phyloP scores from a whole-genome alignment of 2,888 invertebrate species.

The Alcis repandata region DNA sequence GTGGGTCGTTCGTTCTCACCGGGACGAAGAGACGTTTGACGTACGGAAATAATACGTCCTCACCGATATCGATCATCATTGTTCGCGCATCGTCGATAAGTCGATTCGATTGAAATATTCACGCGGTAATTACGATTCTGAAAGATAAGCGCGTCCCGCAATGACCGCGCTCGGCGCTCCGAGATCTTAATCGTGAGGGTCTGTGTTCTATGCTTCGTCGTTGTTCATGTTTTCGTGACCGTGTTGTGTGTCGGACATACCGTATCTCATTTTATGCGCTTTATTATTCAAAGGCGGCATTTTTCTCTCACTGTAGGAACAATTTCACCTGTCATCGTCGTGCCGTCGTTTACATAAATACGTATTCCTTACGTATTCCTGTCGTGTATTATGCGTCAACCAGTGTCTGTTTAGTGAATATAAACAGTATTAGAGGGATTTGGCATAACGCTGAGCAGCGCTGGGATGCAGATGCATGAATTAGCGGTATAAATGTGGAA shows the following conservation, averaged over 20 bases:
- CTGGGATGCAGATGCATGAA: slow-evolving; percentile 79
- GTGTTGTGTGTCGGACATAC: slow-evolving; percentile 61
- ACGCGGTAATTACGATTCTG: slow-evolving; percentile 80
- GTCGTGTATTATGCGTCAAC: slow-evolving; percentile 61
- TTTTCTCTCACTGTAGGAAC: slow-evolving; percentile 70
- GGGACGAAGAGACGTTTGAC: slow-evolving; percentile 62
- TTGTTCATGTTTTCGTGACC: slow-evolving; percentile 69
- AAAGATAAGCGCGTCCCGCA: slow-evolving; percentile 70
- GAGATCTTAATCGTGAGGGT: slow-evolving; percentile 63
- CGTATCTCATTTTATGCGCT: slow-evolving; percentile 65
- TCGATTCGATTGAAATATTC: slow-evolving; percentile 81
- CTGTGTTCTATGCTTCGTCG: slow-evolving; percentile 59
- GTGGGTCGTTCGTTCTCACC: slow-evolving; percentile 63
- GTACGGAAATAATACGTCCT: slow-evolving; percentile 75
- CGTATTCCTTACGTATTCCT: slow-evolving; percentile 80
- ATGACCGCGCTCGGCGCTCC: slow-evolving; percentile 56
- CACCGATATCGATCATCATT: slow-evolving; percentile 74
- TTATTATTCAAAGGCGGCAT: slow-evolving; percentile 70
- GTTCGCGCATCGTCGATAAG: slow-evolving; percentile 77
- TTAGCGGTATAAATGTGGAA: slow-evolving; percentile 83
- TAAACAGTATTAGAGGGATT: slow-evolving; percentile 71
- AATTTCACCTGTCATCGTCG: slow-evolving; percentile 78
- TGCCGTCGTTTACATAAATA: slow-evolving; percentile 75
- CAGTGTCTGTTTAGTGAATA: slow-evolving; percentile 71
- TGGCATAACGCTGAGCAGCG: slow-evolving; percentile 58